A percentile compares a stretch with the other conserved stretches of the same genome.
These are phyloP conservation scores for Octodon degus DNA, from an alignment of 2,113 vertebrate species.

Conservation along the genomic window DNA sequence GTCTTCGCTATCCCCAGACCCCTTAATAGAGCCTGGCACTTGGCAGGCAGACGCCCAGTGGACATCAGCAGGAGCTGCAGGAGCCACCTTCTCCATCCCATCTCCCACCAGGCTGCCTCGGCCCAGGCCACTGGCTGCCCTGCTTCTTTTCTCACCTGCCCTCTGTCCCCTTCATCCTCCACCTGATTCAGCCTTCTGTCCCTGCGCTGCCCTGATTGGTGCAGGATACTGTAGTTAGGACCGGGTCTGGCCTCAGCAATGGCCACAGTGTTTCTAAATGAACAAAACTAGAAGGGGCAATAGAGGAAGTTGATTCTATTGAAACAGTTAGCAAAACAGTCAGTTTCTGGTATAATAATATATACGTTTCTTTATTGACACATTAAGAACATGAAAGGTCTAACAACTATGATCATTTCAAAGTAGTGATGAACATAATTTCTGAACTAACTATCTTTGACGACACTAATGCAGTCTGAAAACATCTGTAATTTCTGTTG, in stretches of 20 bases:
- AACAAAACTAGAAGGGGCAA: conserved; percentile 42
- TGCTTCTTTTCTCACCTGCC: neutral
- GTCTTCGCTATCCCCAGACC: neutral
- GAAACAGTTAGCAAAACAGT: conserved; percentile 69
- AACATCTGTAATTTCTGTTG: conserved; percentile 51
- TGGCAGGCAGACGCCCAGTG: neutral
- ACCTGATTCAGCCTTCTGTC: neutral
- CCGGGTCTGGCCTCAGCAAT: neutral
- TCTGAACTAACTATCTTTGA: neutral
- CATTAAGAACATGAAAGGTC: conserved; percentile 56
- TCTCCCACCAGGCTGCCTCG: neutral
- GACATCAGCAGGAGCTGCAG: rapidly evolving
- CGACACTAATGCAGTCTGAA: conserved; percentile 14
- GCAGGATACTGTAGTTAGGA: neutral
- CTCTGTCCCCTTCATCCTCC: neutral
- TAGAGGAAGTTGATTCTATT: conserved; percentile 49
- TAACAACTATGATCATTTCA: conserved; percentile 53
- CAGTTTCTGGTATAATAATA: conserved; percentile 59
- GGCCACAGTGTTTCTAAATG: neutral
- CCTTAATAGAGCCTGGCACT: neutral
- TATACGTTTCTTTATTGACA: conserved; percentile 72
- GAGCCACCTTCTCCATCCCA: neutral
- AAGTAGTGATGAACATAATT: neutral
- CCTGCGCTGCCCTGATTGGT: neutral
- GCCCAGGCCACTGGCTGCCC: neutral